Evolutionary conservation across 1,140 invertebrate species (phyloP).

Genomic region (Heliconius hermathena): DNA sequence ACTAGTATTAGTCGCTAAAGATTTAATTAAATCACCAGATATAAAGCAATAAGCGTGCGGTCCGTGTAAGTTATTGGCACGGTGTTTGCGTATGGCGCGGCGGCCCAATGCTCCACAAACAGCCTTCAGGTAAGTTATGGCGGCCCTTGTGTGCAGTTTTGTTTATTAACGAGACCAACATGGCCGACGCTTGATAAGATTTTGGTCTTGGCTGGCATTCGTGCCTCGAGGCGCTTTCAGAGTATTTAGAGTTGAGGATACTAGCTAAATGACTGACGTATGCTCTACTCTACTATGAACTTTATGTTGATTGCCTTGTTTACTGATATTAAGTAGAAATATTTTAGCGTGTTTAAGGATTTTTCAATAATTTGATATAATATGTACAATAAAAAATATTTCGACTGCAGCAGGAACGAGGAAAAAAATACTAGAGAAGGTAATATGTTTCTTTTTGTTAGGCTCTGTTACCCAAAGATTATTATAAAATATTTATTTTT

Average conservation of each 20-base stretch:
- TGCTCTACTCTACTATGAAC: constrained; percentile 49
- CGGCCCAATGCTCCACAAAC: constrained; percentile 67
- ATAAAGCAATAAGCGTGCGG: constrained; percentile 36
- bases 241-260: constrained; percentile 72
- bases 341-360: too few species aligned
- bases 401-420: too few species aligned
- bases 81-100: constrained; percentile 64
- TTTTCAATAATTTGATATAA: too few species aligned
- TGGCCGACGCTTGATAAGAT: constrained; percentile 77
- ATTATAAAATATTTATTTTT: too few species aligned
- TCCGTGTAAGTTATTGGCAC: constrained; percentile 54
- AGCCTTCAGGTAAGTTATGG: constrained; percentile 73
- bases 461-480: too few species aligned
- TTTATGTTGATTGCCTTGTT: too few species aligned
- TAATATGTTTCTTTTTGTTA: too few species aligned
- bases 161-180: constrained; percentile 77
- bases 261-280: constrained; percentile 38
- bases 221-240: constrained; percentile 70
- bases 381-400: too few species aligned
- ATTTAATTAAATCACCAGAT: constrained; percentile 31
- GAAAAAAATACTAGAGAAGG: too few species aligned
- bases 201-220: constrained; percentile 75
- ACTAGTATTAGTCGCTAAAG: background rate
- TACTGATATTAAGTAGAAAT: too few species aligned
- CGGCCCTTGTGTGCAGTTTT: constrained; percentile 72